Evolutionary conservation across 2,797 vertebrate species (phyloP).

Genomic region (Acanthornis magna): DNA sequence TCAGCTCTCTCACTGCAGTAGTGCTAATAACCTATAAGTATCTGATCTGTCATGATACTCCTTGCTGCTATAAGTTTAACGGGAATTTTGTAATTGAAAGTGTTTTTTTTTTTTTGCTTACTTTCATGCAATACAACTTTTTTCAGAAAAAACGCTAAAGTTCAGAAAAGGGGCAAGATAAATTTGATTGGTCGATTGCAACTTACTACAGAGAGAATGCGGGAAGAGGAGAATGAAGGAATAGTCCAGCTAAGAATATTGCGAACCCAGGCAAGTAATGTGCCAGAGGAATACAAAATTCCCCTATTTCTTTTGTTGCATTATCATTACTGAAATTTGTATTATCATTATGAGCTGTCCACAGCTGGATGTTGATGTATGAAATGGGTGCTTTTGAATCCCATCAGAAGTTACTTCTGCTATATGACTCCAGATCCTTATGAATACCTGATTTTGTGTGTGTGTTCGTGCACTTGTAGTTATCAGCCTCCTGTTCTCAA

Average conservation of each 20-base stretch:
- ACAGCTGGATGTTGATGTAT: neutral
- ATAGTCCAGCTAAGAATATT: conserved; percentile 98
- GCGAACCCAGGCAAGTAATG: conserved; percentile 89
- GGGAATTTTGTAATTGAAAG: neutral
- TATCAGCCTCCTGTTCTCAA: neutral
- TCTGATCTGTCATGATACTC: neutral
- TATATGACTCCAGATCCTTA: neutral
- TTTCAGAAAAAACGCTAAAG: conserved; percentile 96
- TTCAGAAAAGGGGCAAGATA: conserved; percentile 98
- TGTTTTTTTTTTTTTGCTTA: neutral
- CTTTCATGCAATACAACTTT: conserved; percentile 41
- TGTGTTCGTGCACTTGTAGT: neutral
- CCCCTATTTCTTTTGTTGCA: neutral
- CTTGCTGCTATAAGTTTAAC: neutral
- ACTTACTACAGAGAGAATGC: conserved; percentile 96
- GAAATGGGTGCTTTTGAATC: neutral
- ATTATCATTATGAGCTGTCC: neutral
- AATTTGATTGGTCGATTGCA: conserved; percentile 97
- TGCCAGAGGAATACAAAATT: neutral
- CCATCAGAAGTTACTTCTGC: neutral
- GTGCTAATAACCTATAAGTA: neutral
- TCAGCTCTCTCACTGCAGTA: neutral
- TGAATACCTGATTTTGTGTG: neutral
- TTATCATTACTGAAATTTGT: neutral
- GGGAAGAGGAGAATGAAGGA: conserved; percentile 98